A percentile compares a stretch with the other conserved stretches of the same genome.
These are phyloP conservation scores for Catamblyrhynchus diadema DNA, from an alignment of 2,797 vertebrate species.

Conservation along the genomic window DNA sequence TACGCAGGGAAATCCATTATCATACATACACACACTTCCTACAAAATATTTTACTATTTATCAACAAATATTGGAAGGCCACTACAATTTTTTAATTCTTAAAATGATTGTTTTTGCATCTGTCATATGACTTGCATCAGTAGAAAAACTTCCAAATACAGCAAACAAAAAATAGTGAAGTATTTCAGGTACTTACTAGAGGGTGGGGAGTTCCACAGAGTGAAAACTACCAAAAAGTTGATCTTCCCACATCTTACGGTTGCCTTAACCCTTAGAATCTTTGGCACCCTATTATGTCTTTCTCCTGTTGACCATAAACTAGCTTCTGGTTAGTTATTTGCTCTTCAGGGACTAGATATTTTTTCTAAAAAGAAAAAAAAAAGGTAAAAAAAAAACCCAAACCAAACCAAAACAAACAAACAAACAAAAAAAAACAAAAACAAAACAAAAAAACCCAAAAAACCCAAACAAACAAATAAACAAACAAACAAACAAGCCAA, in stretches of 20 bases:
- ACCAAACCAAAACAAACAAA: no score
- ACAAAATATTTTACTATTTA: neutral
- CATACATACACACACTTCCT: neutral
- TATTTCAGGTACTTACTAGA: neutral
- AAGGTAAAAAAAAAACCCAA: no score
- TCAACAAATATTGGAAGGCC: neutral
- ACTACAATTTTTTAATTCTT: neutral
- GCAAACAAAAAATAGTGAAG: neutral
- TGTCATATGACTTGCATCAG: neutral
- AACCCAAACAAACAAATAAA: no score
- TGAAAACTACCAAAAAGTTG: neutral
- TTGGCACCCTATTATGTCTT: neutral
- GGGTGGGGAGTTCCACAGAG: neutral
- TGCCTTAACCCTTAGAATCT: neutral
- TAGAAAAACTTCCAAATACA: neutral
- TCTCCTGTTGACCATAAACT: neutral
- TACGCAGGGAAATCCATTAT: neutral
- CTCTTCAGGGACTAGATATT: neutral
- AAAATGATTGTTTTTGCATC: neutral
- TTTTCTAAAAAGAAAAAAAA: neutral
- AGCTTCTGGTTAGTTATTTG: neutral
- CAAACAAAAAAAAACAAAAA: no score
- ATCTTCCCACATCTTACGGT: neutral
- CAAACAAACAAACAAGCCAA: no score
- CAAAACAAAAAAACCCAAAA: no score